Conservation (phyloP, 2,888 invertebrate genomes). For the Thecophora atra region DNA sequence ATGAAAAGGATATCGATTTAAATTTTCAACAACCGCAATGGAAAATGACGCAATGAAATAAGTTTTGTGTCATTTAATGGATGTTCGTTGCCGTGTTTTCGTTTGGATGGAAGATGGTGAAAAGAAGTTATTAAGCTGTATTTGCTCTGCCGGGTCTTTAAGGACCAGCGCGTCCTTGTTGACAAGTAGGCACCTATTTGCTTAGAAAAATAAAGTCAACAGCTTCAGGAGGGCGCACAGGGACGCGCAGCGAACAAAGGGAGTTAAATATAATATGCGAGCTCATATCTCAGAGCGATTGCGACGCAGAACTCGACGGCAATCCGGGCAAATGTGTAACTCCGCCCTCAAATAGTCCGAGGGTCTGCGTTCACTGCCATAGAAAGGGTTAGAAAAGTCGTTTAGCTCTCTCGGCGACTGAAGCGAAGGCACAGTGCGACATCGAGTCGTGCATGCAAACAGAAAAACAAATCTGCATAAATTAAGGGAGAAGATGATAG, state of each 20-base stretch:
- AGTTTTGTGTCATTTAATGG: neutral
- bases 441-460: neutral
- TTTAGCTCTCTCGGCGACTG: too few relatives aligned
- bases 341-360: neutral
- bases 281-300: neutral
- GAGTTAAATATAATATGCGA: conserved; percentile 20
- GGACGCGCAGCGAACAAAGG: neutral
- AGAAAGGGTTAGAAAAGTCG: too few relatives aligned
- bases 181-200: neutral
- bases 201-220: neutral
- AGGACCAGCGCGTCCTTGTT: conserved; percentile 9
- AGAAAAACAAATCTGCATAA: neutral
- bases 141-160: neutral
- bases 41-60: too few relatives aligned
- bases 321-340: neutral
- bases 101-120: conserved; percentile 3
- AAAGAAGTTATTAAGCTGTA: conserved; percentile 3
- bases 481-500: neutral
- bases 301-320: neutral
- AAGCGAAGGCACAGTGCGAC: neutral
- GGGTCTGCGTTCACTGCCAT: too few relatives aligned
- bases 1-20: too few relatives aligned
- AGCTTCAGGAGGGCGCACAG: neutral
- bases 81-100: neutral
- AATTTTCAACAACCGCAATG: too few relatives aligned